phyloP scores from a whole-genome alignment of 2,113 vertebrate genomes.

The Oncorhynchus mykiss region DNA sequence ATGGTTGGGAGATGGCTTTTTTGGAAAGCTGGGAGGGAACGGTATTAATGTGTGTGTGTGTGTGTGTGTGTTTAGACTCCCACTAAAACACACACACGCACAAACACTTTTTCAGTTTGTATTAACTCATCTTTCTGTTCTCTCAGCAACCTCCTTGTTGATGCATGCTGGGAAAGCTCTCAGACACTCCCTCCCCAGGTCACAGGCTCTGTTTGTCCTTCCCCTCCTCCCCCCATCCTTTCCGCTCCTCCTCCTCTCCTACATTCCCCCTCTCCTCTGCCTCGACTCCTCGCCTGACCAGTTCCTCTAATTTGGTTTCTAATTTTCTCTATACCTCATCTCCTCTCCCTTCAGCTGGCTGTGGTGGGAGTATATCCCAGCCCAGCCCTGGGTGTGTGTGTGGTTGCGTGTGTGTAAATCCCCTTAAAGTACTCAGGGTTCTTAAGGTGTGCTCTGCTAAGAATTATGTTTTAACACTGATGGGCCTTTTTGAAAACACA shows the following conservation, averaged over 20 bases:
- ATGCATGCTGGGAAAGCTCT: constrained; percentile 58
- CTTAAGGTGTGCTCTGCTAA: constrained; percentile 25
- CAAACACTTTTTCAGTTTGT: constrained; percentile 18
- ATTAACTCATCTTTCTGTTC: constrained; percentile 57
- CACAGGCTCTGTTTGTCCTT: constrained; percentile 62
- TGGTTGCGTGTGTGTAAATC: constrained; percentile 41
- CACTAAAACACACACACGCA: constrained; percentile 37
- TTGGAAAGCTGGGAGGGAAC: constrained; percentile 15
- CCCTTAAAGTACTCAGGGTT: constrained; percentile 39
- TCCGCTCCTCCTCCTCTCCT: constrained; percentile 2
- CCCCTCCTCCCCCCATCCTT: constrained; percentile 44
- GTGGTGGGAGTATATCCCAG: constrained; percentile 53
- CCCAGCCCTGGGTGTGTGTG: constrained; percentile 29
- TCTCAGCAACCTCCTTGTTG: constrained; percentile 67
- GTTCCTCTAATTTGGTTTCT: constrained; percentile 73
- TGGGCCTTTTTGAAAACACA: constrained; percentile 44
- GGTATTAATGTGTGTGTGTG: neutral
- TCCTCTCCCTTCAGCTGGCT: constrained; percentile 60
- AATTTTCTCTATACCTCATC: constrained; percentile 62
- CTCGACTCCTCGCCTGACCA: constrained; percentile 65
- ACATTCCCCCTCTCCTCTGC: constrained; percentile 34
- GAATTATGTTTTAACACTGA: constrained; percentile 53
- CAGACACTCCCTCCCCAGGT: constrained; percentile 67
- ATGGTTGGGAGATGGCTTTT: constrained; percentile 36
- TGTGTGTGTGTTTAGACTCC: constrained; percentile 28